Conservation (phyloP, 2,888 invertebrate genomes). For the Drosophila merina region DNA sequence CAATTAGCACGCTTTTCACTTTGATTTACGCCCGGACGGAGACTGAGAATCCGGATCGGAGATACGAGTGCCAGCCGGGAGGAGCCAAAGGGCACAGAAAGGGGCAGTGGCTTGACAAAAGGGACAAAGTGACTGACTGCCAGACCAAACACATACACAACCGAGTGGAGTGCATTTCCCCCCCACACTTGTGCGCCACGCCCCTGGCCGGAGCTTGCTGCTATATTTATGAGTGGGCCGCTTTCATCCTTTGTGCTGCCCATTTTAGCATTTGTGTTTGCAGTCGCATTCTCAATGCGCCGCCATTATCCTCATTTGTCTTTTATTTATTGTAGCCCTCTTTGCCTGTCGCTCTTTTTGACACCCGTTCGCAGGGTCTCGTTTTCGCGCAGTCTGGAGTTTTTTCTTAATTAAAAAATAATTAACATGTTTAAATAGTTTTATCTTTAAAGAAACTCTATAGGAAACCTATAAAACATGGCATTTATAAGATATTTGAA, state of each 20-base stretch:
- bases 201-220: conserved; percentile 37
- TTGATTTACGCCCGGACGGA: conserved; percentile 70
- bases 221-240: conserved; percentile 69
- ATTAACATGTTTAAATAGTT: neutral
- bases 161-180: conserved; percentile 30
- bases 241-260: conserved; percentile 73
- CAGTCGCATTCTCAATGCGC: conserved; percentile 31
- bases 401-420: neutral
- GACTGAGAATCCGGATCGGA: conserved; percentile 41
- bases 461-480: too few relatives aligned
- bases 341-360: neutral
- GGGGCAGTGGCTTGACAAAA: conserved; percentile 51
- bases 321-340: neutral
- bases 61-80: neutral
- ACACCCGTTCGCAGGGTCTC: neutral
- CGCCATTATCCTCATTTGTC: conserved; percentile 15
- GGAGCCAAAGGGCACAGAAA: neutral
- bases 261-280: conserved; percentile 49
- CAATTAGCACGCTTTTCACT: conserved; percentile 80
- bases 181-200: conserved; percentile 1
- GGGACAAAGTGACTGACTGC: conserved; percentile 39
- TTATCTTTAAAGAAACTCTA: neutral
- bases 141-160: conserved; percentile 28
- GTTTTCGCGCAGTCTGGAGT: neutral
- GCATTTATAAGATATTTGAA: too few relatives aligned